Conservation (phyloP, 2,797 vertebrate genomes). For the Girardinus metallicus region DNA sequence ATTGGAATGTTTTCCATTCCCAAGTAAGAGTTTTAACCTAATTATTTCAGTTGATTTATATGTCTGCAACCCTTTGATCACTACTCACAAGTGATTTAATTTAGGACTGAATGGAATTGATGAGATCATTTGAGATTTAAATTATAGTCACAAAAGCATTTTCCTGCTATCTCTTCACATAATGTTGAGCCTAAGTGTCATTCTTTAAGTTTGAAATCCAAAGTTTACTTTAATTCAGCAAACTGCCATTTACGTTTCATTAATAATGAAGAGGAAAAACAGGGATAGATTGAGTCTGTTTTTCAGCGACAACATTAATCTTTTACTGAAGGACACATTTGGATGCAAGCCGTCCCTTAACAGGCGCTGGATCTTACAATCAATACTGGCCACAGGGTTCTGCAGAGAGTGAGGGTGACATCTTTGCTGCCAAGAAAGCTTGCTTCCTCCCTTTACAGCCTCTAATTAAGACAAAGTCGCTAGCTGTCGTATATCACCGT, state of each 20-base stretch:
- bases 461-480: constrained; percentile 56
- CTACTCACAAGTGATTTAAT: background rate
- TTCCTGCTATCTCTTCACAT: background rate
- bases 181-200: background rate
- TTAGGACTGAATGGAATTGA: background rate
- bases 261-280: constrained; percentile 49
- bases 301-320: constrained; percentile 60
- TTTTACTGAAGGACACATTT: constrained; percentile 61
- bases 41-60: background rate
- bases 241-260: constrained; percentile 48
- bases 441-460: constrained; percentile 32
- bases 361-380: constrained; percentile 60
- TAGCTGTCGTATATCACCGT: constrained; percentile 37
- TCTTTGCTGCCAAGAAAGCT: constrained; percentile 48
- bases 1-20: background rate
- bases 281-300: constrained; percentile 26
- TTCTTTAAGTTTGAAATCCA: background rate
- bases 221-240: constrained; percentile 29
- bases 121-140: background rate
- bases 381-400: constrained; percentile 63
- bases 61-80: background rate
- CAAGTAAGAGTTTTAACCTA: background rate
- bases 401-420: constrained; percentile 45
- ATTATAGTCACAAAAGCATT: background rate
- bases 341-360: constrained; percentile 62